Evolutionary conservation across 2,113 vertebrate genomes (phyloP).

Genomic region (Motacilla alba): DNA sequence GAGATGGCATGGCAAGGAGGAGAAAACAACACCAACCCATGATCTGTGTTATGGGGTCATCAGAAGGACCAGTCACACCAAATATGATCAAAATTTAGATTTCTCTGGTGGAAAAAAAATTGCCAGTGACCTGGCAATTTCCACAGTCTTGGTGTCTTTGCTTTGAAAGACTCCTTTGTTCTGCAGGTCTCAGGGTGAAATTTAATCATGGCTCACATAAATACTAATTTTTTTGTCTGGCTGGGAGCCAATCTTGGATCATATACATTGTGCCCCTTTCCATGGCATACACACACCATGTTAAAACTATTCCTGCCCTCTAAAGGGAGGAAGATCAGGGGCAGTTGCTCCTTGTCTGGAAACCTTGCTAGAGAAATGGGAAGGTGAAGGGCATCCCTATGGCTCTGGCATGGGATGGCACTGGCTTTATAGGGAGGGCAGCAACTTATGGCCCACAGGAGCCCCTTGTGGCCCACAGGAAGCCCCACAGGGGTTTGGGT

Average conservation of each 20-base stretch:
- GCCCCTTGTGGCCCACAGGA: background rate
- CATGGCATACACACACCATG: accelerated
- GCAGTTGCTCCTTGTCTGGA: background rate
- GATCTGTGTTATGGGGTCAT: background rate
- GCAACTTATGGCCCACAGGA: background rate
- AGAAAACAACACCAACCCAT: background rate
- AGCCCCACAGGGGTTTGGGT: background rate
- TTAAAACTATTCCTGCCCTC: background rate
- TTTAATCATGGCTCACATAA: background rate
- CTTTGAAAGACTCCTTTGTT: slow-evolving; percentile 7
- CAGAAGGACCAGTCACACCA: background rate
- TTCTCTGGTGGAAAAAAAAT: slow-evolving; percentile 38
- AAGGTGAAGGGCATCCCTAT: background rate
- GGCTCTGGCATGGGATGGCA: background rate
- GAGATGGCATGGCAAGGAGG: background rate
- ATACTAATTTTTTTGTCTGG: background rate
- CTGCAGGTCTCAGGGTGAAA: background rate
- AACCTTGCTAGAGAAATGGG: background rate
- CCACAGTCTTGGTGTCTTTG: background rate
- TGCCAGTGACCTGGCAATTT: slow-evolving; percentile 30
- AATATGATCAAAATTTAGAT: background rate
- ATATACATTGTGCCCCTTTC: background rate
- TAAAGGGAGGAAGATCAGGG: background rate
- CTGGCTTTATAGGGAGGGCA: background rate
- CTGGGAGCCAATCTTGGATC: background rate